A percentile compares a stretch with the other conserved stretches of the same genome.
Conservation (phyloP, 1,140 invertebrate species). For the Scaptomyza pallida region DNA sequence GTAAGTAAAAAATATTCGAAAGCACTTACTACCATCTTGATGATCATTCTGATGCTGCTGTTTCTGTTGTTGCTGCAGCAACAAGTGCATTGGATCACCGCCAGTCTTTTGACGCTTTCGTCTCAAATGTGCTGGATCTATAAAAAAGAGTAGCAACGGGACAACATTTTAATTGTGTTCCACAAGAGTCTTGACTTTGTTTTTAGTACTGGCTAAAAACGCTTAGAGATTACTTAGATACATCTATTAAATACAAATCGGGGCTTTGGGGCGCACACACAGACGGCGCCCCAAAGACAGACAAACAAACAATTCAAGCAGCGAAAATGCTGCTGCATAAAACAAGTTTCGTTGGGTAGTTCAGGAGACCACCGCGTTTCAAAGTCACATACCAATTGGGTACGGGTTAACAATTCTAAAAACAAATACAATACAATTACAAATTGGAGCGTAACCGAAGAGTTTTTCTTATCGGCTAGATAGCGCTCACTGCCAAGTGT, state of each 20-base stretch:
- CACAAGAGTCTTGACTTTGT: conserved; percentile 39
- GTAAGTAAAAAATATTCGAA: conserved; percentile 11
- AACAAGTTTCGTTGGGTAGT: conserved; percentile 29
- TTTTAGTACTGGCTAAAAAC: conserved; percentile 18
- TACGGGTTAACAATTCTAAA: conserved; percentile 54
- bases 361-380: conserved; percentile 43
- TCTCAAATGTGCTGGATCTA: conserved; percentile 85
- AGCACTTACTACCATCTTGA: conserved; percentile 86
- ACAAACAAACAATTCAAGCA: conserved; percentile 10
- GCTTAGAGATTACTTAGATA: conserved; percentile 4
- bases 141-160: conserved; percentile 71
- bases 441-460: conserved; percentile 29
- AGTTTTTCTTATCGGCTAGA: too few species aligned
- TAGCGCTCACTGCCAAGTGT: conserved; percentile 40
- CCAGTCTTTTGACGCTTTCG: conserved; percentile 87
- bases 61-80: conserved; percentile 85
- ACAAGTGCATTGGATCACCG: conserved; percentile 85
- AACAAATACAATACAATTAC: conserved; percentile 55
- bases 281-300: neutral
- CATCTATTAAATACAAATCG: conserved; percentile 51
- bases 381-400: conserved; percentile 40
- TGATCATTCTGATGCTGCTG: conserved; percentile 78
- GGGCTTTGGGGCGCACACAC: neutral
- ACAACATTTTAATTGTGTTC: conserved; percentile 71
- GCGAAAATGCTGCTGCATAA: conserved; percentile 19